Evolutionary conservation across 2,113 vertebrate genomes (phyloP).

Genomic region (Rhinogobius similis): DNA sequence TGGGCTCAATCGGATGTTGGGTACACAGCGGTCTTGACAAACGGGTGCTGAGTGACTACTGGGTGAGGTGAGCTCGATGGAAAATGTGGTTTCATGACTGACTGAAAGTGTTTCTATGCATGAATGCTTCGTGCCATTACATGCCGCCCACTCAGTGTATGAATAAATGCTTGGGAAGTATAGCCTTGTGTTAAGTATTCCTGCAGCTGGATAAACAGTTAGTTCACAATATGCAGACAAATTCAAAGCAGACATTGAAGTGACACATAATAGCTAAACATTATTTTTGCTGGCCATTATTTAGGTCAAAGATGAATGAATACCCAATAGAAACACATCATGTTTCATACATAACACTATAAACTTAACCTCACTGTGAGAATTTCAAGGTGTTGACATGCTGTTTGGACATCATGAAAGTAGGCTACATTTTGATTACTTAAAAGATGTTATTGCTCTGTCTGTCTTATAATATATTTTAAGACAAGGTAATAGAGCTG

Average conservation of each 20-base stretch:
- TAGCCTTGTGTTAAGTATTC: not conserved
- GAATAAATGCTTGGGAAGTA: not conserved
- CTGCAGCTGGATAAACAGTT: slow-evolving; percentile 7
- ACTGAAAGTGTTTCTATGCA: slow-evolving; percentile 18
- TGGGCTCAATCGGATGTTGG: not conserved
- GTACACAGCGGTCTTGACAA: slow-evolving; percentile 20
- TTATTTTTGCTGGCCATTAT: not conserved
- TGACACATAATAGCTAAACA: slow-evolving; percentile 1
- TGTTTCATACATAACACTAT: not conserved
- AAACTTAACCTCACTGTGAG: not conserved
- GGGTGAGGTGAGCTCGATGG: slow-evolving; percentile 22
- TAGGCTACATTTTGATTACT: not conserved
- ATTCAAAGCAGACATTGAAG: slow-evolving; percentile 1
- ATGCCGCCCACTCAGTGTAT: slow-evolving; percentile 12
- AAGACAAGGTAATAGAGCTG: no score
- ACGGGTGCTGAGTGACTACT: slow-evolving; percentile 15
- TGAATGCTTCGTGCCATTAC: slow-evolving; percentile 21
- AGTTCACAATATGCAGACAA: not conserved
- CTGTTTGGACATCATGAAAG: not conserved
- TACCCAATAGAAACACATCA: not conserved
- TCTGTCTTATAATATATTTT: no score
- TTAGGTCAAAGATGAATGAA: not conserved
- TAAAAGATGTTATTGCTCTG: not conserved
- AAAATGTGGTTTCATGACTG: slow-evolving; percentile 23
- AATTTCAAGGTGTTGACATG: not conserved